Evolutionary conservation across 2,888 invertebrate species (phyloP), one percentile per base, ranked within the genome.

Genomic region (Nipponacmea schrenckii): DNA sequence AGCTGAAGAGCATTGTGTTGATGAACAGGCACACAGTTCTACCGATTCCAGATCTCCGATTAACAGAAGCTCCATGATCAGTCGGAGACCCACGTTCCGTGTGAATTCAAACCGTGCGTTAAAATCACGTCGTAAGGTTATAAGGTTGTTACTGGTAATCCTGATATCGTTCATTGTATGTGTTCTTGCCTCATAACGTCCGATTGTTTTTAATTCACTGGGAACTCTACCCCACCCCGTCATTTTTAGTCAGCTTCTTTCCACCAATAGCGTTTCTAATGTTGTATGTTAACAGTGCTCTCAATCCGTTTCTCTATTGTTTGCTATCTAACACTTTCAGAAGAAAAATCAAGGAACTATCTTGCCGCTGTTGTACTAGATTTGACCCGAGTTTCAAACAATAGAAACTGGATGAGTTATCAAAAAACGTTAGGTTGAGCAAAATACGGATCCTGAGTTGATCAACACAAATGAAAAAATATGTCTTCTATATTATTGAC

Each of bases 261-360:
- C 95, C 95, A 14, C 96, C 96, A 0, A 91, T 95, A 74, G 95
- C 95, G 31, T 96, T 95, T 89, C 92, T 96, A 75, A 92, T 95
- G 80, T 93, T 96, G 63, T 97, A 96, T 88, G 93, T 94, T 89
- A 96, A 96, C 91, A 96, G 95, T 24, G 96, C 94, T 66, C 92
- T 96, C 77, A 96, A 97, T 90, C 96, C 96, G 0, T 90, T 96
- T 68, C 91, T 97, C 12, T 97, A 96, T 89, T 96, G 96, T 4
- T 95, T 96, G 87, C 91, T 96, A 69, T 93, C 93, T 2, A 92
- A 93, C 75, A 94, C 94, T 85, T 95, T 95, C 88, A 92, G 95
- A 70, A 93, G 93, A 84, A 95, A 95, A 26, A 95, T 96, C 93
- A 91, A 92, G 75, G 96, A 96, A 88, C 91, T 95, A 31, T 88